These are phyloP conservation scores for Troides helena DNA, from an alignment of 2,888 invertebrate species.

Conservation along the genomic window DNA sequence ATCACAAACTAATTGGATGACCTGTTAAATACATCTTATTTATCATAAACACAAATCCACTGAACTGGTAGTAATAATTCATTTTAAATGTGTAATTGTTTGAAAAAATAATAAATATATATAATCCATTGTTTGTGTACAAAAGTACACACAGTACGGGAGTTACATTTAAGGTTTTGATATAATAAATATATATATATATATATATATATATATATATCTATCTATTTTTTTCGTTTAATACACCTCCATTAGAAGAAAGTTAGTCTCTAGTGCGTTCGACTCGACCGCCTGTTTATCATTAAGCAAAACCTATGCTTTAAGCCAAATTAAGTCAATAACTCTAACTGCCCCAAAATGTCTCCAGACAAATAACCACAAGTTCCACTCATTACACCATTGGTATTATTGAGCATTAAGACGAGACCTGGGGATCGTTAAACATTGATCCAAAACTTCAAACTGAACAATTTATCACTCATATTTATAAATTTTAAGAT, in stretches of 20 bases:
- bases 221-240: constrained; percentile 33
- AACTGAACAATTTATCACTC: no score
- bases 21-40: neutral
- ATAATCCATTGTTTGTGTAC: constrained; percentile 15
- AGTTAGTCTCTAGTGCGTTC: constrained; percentile 31
- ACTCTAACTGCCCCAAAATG: no score
- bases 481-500: no score
- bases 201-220: neutral
- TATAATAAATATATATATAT: constrained; percentile 3
- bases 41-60: constrained; percentile 4
- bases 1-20: no score
- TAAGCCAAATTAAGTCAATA: constrained; percentile 21
- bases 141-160: constrained; percentile 3
- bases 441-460: no score
- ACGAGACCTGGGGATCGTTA: no score
- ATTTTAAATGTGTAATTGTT: no score
- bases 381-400: no score
- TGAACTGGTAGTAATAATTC: neutral
- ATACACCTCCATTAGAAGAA: constrained; percentile 52
- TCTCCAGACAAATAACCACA: no score
- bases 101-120: neutral
- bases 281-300: constrained; percentile 15
- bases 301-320: neutral
- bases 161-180: constrained; percentile 3
- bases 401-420: no score